These are phyloP conservation scores for Eucidaris tribuloides DNA, from an alignment of 35 echinoderm and acorn worm species.

Conservation along the genomic window DNA sequence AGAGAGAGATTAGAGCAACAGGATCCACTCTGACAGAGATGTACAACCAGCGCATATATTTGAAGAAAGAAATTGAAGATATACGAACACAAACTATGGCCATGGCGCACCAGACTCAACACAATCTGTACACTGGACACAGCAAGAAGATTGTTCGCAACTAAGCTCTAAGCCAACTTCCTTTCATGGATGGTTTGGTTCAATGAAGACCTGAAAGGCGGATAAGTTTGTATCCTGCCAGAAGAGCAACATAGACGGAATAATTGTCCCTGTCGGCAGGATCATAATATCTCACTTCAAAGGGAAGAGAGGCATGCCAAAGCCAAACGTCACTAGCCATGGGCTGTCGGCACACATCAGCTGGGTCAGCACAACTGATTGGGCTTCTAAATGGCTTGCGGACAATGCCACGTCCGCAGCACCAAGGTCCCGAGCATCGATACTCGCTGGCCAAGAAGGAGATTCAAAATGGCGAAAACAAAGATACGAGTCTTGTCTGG, in stretches of 20 bases:
- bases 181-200: constrained; percentile 54
- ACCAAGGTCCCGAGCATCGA: constrained; percentile 28
- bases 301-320: too few relatives aligned
- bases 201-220: constrained; percentile 10
- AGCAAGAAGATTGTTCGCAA: not conserved
- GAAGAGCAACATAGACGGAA: too few relatives aligned
- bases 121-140: not conserved
- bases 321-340: constrained; percentile 24
- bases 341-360: constrained; percentile 46
- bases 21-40: too few relatives aligned
- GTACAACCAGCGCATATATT: too few relatives aligned
- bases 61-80: too few relatives aligned
- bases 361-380: constrained; percentile 36
- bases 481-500: not conserved
- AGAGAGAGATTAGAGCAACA: too few relatives aligned
- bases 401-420: constrained; percentile 32
- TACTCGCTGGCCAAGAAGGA: constrained; percentile 43
- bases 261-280: too few relatives aligned
- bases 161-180: constrained; percentile 57
- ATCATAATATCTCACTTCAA: too few relatives aligned
- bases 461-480: not conserved
- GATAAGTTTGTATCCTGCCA: too few relatives aligned
- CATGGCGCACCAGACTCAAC: constrained; percentile 18
- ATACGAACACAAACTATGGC: too few relatives aligned
- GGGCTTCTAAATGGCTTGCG: constrained; percentile 55